A percentile compares a stretch with the other conserved stretches of the same genome.
phyloP scores from a whole-genome alignment of 2,113 vertebrate genomes.

The Meleagris gallopavo region DNA sequence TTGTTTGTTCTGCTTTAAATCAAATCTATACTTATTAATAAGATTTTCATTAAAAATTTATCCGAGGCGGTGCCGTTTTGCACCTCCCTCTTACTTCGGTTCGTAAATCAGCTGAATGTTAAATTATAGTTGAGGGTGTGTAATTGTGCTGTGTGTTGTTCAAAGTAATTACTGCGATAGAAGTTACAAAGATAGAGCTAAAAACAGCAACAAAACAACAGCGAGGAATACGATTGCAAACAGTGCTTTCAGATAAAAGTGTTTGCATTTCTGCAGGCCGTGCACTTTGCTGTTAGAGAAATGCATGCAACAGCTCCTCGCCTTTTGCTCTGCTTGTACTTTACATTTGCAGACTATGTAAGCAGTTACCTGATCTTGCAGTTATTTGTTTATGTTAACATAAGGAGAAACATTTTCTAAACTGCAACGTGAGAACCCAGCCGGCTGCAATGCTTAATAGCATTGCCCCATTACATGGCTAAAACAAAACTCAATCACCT shows the following conservation, averaged over 20 bases:
- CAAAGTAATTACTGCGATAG: not conserved
- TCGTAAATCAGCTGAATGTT: not conserved
- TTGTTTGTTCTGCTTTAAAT: not conserved
- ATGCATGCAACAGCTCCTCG: not conserved
- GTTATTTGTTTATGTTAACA: not conserved
- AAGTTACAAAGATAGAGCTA: not conserved
- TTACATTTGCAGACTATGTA: not conserved
- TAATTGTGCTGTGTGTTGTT: not conserved
- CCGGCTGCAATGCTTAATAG: not conserved
- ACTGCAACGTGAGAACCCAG: not conserved
- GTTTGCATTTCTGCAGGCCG: not conserved
- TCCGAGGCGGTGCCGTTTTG: not conserved
- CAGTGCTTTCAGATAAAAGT: not conserved
- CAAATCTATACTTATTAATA: not conserved
- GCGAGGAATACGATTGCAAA: not conserved
- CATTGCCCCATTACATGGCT: not conserved
- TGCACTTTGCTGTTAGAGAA: not conserved
- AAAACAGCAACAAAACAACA: not conserved
- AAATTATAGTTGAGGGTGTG: not conserved
- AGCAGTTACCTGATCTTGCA: not conserved
- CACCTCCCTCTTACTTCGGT: fast-evolving
- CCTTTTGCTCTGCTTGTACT: not conserved
- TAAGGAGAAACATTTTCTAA: not conserved
- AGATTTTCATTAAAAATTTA: not conserved
- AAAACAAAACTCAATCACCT: not conserved